Conservation (phyloP, 1,140 invertebrate species). For the Heterodera carotae region DNA sequence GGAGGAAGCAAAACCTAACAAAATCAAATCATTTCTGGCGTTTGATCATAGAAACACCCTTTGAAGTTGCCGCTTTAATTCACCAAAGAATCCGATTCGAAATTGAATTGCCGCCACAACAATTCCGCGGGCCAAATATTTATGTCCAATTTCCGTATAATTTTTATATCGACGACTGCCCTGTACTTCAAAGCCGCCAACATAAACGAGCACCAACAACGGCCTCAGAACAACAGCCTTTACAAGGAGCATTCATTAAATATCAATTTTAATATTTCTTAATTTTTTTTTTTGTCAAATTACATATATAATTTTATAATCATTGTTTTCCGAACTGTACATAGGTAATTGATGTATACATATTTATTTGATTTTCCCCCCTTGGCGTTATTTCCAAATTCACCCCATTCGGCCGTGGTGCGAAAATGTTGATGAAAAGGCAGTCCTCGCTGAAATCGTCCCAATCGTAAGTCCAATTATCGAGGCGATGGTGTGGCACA, state of each 20-base stretch:
- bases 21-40: neutral
- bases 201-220: slow-evolving; percentile 59
- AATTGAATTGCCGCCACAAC: slow-evolving; percentile 43
- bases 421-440: slow-evolving; percentile 44
- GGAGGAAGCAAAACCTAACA: slow-evolving; percentile 42
- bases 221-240: slow-evolving; percentile 33
- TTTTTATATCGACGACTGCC: slow-evolving; percentile 23
- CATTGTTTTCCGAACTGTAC: too few relatives aligned
- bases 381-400: too few relatives aligned
- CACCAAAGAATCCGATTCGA: slow-evolving; percentile 42
- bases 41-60: neutral
- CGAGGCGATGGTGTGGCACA: slow-evolving; percentile 26
- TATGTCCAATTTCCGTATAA: slow-evolving; percentile 6
- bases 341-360: too few relatives aligned
- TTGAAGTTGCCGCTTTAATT: neutral
- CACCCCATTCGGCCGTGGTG: neutral
- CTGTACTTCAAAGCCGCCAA: slow-evolving; percentile 32
- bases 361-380: too few relatives aligned
- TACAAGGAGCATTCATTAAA: too few relatives aligned
- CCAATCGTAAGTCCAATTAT: slow-evolving; percentile 31
- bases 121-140: slow-evolving; percentile 31
- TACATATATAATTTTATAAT: too few relatives aligned
- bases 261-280: too few relatives aligned
- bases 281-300: too few relatives aligned
- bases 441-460: slow-evolving; percentile 39